Base-by-base conservation (phyloP, 2,113 vertebrate species). In the Leuciscus idus region DNA sequence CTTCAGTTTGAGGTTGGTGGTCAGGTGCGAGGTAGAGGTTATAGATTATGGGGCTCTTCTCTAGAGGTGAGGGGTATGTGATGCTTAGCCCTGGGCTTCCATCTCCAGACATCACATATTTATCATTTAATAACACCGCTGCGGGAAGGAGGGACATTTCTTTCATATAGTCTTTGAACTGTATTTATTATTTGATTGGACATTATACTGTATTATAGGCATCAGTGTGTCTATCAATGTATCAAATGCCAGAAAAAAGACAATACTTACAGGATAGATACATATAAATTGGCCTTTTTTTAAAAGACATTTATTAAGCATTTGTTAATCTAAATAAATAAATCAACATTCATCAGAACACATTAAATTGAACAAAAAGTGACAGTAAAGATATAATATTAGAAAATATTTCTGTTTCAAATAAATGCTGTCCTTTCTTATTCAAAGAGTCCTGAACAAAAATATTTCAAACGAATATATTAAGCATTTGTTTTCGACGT, bases 41-140 rank as follows among this genome's bases (percentile, higher is more conserved):
- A 89, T 98, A 98, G 81, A 92, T 90, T 1, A 98, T 28, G 3
- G 81, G 92, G 21, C 89, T 88, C 78, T 98, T 97, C 89, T 99
- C 98, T 93, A 99, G 90, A 3, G 89, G 87, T 0, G 97, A 98
- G 0, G 98, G 98, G 84, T 96, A 91, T n/a, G 93, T 96, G 88
- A 89, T 90, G 88, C 95, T 98, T 79, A 92, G 48, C 0, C 96
- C 96, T 72, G 96, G 92, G 78, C 82, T 93, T 0, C 92, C 92
- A 6, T 57, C 91, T 46, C 98, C 98, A 0, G 97, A 95, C 84
- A 99, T 93, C 1, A 97, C 52, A 3, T 98, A 98, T 59, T 21
- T 89, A 50, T 93, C 94, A 64, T 91, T 92, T 8, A 96, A 84
- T 87, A 92, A 90, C 88, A 98, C 95, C 26, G 96, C 98, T 99